Evolutionary conservation across 2,797 vertebrate species (phyloP), one percentile per base, ranked within the genome.

Genomic region (Lepus oiostolus): DNA sequence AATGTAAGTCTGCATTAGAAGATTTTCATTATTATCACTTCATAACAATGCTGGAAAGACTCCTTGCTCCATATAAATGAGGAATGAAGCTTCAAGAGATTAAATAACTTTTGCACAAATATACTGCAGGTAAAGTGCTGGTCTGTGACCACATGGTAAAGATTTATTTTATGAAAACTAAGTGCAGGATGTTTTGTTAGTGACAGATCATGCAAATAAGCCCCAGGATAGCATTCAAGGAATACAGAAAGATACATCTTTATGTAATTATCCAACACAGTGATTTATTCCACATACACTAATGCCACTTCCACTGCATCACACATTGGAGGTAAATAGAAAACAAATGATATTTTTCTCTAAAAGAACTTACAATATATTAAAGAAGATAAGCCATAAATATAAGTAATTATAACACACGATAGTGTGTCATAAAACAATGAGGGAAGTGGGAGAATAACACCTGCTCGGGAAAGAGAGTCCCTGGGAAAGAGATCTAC

Each of bases 91-190:
- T 38, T 32, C 84, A 7, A 86, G 52, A 84, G 52, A 86, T 67
- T 93, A 85, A 76, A 75, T 62, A 88, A 32, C 4, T 77, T 89
- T 65, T n/a, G 63, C 10, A 16, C 7, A 75, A 76, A 95, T 26
- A 77, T 17, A 17, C 3, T 30, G 2, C 30, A 70, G 52, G 47
- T 22, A 80, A 71, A 67, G 14, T 35, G 4, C 32, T 71, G 42
- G 30, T 58, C 11, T 85, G 2, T 74, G 47, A 85, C 86, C 24
- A 72, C 80, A 82, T 52, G 60, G 4, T 13, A 85, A 11, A 72
- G 42, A 74, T 85, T 87, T 90, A 76, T 72, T 79, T 87, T 88
- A 90, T 58, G 38, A 87, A 87, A 93, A 87, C 63, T 62, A 76
- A 47, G 9, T 74, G 3, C n/a, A 63, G 24, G 9, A 42, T 91